phyloP scores from a whole-genome alignment of 2,113 vertebrate genomes.

The Sinocyclocheilus maitianheensis region DNA sequence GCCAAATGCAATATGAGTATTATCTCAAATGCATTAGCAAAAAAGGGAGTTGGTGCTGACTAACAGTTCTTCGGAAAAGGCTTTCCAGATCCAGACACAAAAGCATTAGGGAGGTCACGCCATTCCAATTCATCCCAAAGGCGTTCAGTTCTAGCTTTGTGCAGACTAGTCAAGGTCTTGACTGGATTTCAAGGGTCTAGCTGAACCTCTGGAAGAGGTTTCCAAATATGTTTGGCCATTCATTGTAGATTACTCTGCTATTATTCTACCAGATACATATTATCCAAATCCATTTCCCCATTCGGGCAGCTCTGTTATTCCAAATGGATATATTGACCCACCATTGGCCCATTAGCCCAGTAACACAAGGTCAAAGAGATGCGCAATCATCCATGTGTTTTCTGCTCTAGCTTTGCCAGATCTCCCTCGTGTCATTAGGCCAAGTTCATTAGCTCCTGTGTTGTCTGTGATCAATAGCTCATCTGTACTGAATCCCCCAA shows the following conservation, averaged over 20 bases:
- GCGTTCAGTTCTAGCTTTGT: no score
- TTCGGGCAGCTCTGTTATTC: not conserved
- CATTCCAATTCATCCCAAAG: no score
- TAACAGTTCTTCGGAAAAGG: no score
- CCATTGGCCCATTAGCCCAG: conserved; percentile 1
- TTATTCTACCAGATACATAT: not conserved
- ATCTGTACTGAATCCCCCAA: conserved; percentile 54
- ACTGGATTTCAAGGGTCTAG: no score
- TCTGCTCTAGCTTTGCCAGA: not conserved
- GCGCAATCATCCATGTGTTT: conserved; percentile 4
- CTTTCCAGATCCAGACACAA: no score
- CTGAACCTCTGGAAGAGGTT: not conserved
- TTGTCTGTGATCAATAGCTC: conserved; percentile 53
- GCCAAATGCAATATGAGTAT: no score
- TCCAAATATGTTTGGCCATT: not conserved
- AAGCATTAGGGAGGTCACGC: no score
- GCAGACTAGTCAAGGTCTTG: no score
- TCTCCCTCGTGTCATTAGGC: conserved; percentile 30
- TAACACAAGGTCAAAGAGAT: conserved; percentile 33
- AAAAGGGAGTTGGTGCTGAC: no score
- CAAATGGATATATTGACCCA: conserved; percentile 30
- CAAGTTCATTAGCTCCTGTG: not conserved
- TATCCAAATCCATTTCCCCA: not conserved
- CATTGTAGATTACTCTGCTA: not conserved
- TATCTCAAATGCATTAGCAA: no score